These are phyloP conservation scores for Carcina quercana DNA, from an alignment of 2,888 invertebrate species.

Conservation along the genomic window DNA sequence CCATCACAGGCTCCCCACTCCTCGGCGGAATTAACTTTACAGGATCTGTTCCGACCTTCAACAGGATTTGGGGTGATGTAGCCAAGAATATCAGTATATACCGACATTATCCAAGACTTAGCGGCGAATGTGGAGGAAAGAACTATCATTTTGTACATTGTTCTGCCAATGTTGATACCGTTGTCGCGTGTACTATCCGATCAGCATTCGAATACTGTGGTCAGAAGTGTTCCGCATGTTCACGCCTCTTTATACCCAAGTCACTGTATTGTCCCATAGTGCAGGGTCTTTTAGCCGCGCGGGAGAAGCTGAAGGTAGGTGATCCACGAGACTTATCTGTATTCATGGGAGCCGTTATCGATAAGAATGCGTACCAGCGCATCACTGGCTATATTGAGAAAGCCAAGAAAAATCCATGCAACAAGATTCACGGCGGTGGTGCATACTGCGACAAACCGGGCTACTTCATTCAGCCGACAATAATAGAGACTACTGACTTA, in stretches of 20 bases:
- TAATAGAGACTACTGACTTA: conserved; percentile 90
- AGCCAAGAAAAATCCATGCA: conserved; percentile 82
- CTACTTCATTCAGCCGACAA: conserved; percentile 96
- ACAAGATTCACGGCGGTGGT: conserved; percentile 92
- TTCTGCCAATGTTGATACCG: conserved; percentile 88
- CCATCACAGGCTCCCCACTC: conserved; percentile 87
- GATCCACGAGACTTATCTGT: conserved; percentile 86
- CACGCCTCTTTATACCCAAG: conserved; percentile 96
- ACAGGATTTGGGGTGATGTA: conserved; percentile 93
- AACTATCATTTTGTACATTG: conserved; percentile 98
- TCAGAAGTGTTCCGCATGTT: conserved; percentile 99
- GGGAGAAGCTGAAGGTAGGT: conserved; percentile 87
- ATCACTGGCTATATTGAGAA: conserved; percentile 92
- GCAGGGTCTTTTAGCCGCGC: conserved; percentile 80
- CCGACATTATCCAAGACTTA: conserved; percentile 92
- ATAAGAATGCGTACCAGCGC: conserved; percentile 92
- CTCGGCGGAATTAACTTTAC: conserved; percentile 98
- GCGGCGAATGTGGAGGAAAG: conserved; percentile 99
- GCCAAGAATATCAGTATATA: conserved; percentile 90
- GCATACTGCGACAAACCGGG: conserved; percentile 88
- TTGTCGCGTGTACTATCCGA: conserved; percentile 88
- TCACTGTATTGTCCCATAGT: conserved; percentile 87
- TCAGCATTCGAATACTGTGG: conserved; percentile 97
- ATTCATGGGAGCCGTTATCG: conserved; percentile 97
- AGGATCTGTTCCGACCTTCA: conserved; percentile 97